Evolutionary conservation across 2,888 invertebrate species (phyloP).

Genomic region (Adineta ricciae): DNA sequence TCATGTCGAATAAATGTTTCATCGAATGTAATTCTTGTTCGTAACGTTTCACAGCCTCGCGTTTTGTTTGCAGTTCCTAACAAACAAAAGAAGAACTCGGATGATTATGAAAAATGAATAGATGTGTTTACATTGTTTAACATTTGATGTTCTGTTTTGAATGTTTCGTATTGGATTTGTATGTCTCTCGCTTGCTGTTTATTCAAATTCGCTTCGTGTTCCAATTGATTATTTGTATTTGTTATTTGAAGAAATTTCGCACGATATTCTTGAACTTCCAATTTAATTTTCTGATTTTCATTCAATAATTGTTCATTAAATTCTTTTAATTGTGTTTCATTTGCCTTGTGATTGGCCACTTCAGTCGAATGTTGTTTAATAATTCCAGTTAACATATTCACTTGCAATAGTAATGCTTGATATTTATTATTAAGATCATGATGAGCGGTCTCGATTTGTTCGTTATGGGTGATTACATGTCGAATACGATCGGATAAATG

Average conservation of each 20-base stretch:
- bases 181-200: not conserved
- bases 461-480: not conserved
- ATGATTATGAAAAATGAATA: not conserved
- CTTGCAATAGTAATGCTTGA: constrained; percentile 1
- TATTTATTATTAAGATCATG: not conserved
- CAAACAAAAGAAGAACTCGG: not conserved
- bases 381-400: constrained; percentile 9
- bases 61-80: not conserved
- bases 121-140: not conserved
- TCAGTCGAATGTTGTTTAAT: constrained; percentile 11
- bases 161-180: not conserved
- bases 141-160: not conserved
- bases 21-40: not conserved
- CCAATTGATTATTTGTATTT: not conserved
- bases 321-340: not conserved
- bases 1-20: not conserved
- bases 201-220: not conserved
- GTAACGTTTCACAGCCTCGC: not conserved
- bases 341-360: not conserved
- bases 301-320: not conserved
- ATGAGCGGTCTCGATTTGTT: not conserved
- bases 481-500: not conserved
- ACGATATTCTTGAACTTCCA: not conserved
- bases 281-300: not conserved
- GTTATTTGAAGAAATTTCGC: not conserved